Evolutionary conservation across 1,140 invertebrate species (phyloP), one percentile per base, ranked within the genome.

Genomic region (Olivierus martensii): DNA sequence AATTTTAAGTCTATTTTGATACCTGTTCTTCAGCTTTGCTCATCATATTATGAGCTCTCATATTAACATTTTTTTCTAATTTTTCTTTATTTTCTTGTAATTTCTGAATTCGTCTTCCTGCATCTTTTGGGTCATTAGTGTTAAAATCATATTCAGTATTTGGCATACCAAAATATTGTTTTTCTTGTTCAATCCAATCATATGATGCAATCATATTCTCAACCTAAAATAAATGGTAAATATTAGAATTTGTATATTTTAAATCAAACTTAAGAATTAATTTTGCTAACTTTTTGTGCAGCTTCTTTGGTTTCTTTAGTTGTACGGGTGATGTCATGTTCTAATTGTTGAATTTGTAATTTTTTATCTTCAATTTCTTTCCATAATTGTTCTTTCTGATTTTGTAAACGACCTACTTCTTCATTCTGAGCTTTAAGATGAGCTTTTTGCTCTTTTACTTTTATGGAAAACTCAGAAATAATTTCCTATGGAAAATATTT

Each of bases 131-230:
- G 62, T 81, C 72, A 57, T 71, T 71, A 11, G 61, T 63, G 19
- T 75, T 61, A 55, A 76, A 76, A 63, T 79, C 76, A 64, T 77
- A 79, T 5, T 69, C 66, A 12, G 72, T 72, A 57, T 75, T 75
- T 14, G 78, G 67, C 62, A 81, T 74, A 34, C 84, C 85, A 69
- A 92, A 92, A 65, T 78, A 85, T 52, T 80, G 75, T 61, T 79
- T 76, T 59, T 92, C 87, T 36, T 81, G 74, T 2, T 75, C 67
- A 57, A 93, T 90, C 87, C 87, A 93, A 14, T 77, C 73, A 61
- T 83, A 71, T 50, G 77, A 75, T 34, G 67, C 63, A 11, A 73
- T 56, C 59, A 82, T 63, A 14, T 75, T 67, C 35, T 72, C 66
- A 5, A 77, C 63, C 73, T 76, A 53, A 22, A 55, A 55, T 28